Evolutionary conservation across 1,140 invertebrate genomes (phyloP), one percentile per base, ranked within the genome.

Genomic region (Papilio polytes): DNA sequence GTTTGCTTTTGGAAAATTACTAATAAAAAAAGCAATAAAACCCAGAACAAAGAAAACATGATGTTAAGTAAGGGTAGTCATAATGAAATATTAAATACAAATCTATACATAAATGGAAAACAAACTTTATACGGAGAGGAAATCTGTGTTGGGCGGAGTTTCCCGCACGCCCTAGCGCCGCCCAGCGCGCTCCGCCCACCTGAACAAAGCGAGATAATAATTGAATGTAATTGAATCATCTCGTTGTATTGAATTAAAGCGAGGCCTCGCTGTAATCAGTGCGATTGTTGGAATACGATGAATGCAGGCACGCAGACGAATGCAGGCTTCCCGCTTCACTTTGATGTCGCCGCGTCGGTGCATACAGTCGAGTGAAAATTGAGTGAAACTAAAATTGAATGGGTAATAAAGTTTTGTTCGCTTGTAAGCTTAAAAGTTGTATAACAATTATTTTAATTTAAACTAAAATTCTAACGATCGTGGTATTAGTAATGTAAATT

Each of bases 181-280:
- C 63, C 63, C 63, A 31, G 83, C 8, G 46, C 72, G 87, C 86
- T 81, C 92, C 91, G 91, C 91, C 91, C 83, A 88, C 82, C 89
- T 90, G 86, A 90, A 81, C 86, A 81, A 83, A 82, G 76, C 82
- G 83, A 85, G 82, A 82, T 84, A 87, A 91, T 93, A 93, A 93
- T 93, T 93, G 90, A 87, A 85, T 86, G 87, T 92, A 93, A 93
- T 92, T 90, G 87, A 90, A 92, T 92, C 88, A 91, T 86, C 87
- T 81, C 83, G 73, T 82, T 81, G 86, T 89, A 92, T 93, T 93
- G 87, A 91, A 89, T 92, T 92, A 93, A 83, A 77, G 31, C 80
- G 48, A 73, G 46, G 56, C 78, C 80, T 70, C 78, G 73, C 63
- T 81, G 26, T 89, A 89, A 93, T 93, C 86, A 89, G 84, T 81